Evolutionary conservation across 1,140 invertebrate genomes (phyloP), one percentile per base, ranked within the genome.

Genomic region (Pseudomyrmex gracilis): DNA sequence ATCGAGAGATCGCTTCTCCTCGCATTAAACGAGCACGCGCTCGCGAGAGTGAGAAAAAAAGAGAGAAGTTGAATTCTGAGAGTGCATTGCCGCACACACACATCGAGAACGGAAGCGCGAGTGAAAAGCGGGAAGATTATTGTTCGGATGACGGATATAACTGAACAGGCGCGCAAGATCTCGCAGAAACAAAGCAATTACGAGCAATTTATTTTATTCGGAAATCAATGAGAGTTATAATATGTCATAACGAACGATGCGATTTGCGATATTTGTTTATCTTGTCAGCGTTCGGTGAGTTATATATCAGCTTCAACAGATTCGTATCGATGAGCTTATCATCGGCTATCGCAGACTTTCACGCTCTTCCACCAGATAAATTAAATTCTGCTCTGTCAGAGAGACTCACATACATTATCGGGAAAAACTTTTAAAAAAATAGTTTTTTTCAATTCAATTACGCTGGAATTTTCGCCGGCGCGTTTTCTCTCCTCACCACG

Each of bases 51-150:
- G 10, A 53, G 58, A 74, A n/a, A 55, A n/a, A 73, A 2, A n/a
- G 43, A 24, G 20, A 17, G 2, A 51, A 2, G 4, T 24, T 51
- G 45, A 5, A 49, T 63, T 43, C 73, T 64, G 61, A 13, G 73
- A 74, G 15, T 51, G 9, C 53, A 24, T 77, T 77, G 43, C 24
- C 47, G 22, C 58, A 76, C n/a, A 34, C 5, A 34, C 5, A 34
- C 34, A 34, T 66, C 24, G 61, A 55, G 73, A 15, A 77, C 47
- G 61, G 47, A 53, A 77, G 58, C 51, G 20, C 60, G 60, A 66
- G 24, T 15, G 60, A 76, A 66, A 76, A 76, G 24, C 22, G 12
- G 9, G n/a, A 53, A 66, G 61, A 77, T 66, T 77, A 77, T 77
- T 66, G 73, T 77, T 77, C 66, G 43, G 61, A 53, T 4, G 20